A percentile compares a stretch with the other conserved stretches of the same genome.
Evolutionary conservation across 2,797 vertebrate genomes (phyloP).

Genomic region (Epinephelus coioides): DNA sequence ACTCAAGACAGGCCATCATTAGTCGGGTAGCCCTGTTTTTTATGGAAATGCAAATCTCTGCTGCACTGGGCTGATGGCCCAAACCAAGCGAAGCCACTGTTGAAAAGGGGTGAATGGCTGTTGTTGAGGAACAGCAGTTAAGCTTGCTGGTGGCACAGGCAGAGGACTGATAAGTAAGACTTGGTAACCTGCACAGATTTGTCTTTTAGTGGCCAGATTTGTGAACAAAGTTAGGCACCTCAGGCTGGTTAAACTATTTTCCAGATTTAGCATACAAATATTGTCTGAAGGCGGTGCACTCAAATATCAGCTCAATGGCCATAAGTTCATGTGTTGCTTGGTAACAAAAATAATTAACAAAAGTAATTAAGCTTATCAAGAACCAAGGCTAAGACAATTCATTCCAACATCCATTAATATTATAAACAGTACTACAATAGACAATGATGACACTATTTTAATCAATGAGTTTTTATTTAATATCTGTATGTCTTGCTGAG

Average conservation of each 20-base stretch:
- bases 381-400: constrained; percentile 7
- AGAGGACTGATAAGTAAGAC: background rate
- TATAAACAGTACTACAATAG: background rate
- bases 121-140: constrained; percentile 1
- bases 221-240: background rate
- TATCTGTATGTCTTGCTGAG: background rate
- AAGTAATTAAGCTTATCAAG: constrained; percentile 39
- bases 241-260: background rate
- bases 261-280: background rate
- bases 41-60: too few species aligned
- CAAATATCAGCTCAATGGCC: constrained; percentile 15
- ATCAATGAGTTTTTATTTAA: background rate
- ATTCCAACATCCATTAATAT: constrained; percentile 14
- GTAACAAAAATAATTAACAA: constrained; percentile 48
- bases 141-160: background rate
- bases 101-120: background rate
- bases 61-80: too few species aligned
- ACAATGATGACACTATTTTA: background rate
- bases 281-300: constrained; percentile 35
- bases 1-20: too few species aligned
- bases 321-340: constrained; percentile 45
- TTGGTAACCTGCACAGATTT: background rate
- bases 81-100: too few species aligned
- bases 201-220: background rate
- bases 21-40: too few species aligned